Percentiles rank a stretch among this genome's conserved stretches.
Evolutionary conservation across 2,113 vertebrate species (phyloP).

Genomic region (Pantherophis guttatus): DNA sequence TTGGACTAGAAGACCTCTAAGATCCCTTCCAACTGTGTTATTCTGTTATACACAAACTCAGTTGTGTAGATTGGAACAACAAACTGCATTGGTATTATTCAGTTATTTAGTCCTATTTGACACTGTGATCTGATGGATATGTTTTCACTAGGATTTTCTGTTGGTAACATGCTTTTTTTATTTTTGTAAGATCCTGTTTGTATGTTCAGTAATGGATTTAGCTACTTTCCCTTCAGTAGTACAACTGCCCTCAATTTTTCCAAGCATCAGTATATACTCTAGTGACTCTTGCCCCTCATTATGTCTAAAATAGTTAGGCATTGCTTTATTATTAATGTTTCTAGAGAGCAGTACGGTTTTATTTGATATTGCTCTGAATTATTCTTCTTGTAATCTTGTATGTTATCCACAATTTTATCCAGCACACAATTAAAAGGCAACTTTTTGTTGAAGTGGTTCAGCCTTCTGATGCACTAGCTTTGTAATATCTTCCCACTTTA

Average conservation of each 20-base stretch:
- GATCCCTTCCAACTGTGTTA: background rate
- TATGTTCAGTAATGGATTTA: background rate
- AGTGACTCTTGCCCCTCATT: background rate
- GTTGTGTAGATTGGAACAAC: background rate
- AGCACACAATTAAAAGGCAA: background rate
- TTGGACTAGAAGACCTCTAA: background rate
- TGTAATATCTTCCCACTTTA: background rate
- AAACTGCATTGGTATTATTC: no score
- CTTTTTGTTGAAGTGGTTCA: background rate
- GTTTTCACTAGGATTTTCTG: background rate
- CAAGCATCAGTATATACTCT: background rate
- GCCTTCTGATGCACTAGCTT: background rate
- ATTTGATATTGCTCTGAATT: background rate
- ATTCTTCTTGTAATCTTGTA: background rate
- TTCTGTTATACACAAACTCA: background rate
- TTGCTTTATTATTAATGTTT: background rate
- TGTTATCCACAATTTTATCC: background rate
- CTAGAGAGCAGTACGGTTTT: background rate
- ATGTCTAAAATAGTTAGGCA: background rate
- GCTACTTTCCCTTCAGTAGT: background rate
- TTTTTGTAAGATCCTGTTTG: background rate
- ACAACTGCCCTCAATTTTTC: background rate
- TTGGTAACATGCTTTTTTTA: background rate
- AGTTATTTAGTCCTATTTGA: no score
- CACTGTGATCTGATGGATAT: background rate